Evolutionary conservation across 1,140 invertebrate species (phyloP).

Genomic region (Calephelis virginiensis): DNA sequence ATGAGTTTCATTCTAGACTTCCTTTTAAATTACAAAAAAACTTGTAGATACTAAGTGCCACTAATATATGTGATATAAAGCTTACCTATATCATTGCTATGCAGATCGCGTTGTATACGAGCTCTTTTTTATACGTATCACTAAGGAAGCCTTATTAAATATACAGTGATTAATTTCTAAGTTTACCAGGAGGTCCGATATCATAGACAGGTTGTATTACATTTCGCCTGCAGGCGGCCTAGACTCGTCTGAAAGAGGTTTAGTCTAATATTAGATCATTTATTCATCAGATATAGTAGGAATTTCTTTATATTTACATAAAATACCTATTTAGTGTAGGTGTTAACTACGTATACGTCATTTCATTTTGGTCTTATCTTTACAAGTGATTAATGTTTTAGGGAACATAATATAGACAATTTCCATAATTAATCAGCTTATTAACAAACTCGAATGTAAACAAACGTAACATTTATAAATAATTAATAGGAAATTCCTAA

Average conservation of each 20-base stretch:
- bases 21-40: background rate
- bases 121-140: constrained; percentile 3
- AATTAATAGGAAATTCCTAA: no score
- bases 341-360: no score
- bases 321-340: no score
- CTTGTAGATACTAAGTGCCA: background rate
- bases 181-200: constrained; percentile 36
- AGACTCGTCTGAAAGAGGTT: constrained; percentile 27
- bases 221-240: constrained; percentile 29
- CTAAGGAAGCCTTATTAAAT: constrained; percentile 41
- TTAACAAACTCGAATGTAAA: no score
- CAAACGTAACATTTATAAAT: no score
- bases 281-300: background rate
- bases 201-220: constrained; percentile 29
- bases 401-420: no score
- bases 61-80: background rate
- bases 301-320: no score
- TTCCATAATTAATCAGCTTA: no score
- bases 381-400: no score
- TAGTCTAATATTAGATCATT: constrained; percentile 27
- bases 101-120: background rate
- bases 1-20: no score
- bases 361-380: no score
- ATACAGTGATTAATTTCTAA: constrained; percentile 45
- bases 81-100: constrained; percentile 1